phyloP scores from a whole-genome alignment of 1,140 invertebrate genomes.

The Saxidomus purpurata region DNA sequence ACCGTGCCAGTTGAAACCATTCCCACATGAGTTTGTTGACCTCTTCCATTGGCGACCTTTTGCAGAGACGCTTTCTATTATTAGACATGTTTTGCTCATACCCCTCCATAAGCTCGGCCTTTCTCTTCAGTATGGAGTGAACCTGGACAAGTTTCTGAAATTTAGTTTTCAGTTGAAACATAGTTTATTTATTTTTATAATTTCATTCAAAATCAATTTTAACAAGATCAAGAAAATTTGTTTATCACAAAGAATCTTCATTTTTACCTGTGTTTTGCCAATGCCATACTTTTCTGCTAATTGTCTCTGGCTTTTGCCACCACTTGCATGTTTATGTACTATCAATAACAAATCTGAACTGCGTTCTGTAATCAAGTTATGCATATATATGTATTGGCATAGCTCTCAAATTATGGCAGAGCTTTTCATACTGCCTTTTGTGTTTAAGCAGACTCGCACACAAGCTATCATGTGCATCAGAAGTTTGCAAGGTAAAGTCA shows the following conservation, averaged over 20 bases:
- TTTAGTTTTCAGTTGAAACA: background rate
- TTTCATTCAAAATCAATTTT: background rate
- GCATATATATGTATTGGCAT: no score
- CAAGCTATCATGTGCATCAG: no score
- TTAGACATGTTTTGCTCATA: background rate
- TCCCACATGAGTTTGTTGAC: slow-evolving; percentile 51
- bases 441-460: no score
- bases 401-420: no score
- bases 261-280: slow-evolving; percentile 16
- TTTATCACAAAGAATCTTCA: background rate
- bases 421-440: no score
- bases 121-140: background rate
- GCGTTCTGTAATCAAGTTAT: no score
- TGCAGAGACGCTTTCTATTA: slow-evolving; percentile 36
- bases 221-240: background rate
- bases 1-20: slow-evolving; percentile 69
- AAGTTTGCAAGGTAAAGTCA: no score
- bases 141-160: background rate
- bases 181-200: background rate
- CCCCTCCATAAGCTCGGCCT: slow-evolving; percentile 9
- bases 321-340: no score
- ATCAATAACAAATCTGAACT: no score
- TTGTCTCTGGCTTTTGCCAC: slow-evolving; percentile 43
- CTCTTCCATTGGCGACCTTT: background rate
- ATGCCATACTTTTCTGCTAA: slow-evolving; percentile 20